phyloP scores from a whole-genome alignment of 2,888 invertebrate genomes.

The Gerris lacustris region DNA sequence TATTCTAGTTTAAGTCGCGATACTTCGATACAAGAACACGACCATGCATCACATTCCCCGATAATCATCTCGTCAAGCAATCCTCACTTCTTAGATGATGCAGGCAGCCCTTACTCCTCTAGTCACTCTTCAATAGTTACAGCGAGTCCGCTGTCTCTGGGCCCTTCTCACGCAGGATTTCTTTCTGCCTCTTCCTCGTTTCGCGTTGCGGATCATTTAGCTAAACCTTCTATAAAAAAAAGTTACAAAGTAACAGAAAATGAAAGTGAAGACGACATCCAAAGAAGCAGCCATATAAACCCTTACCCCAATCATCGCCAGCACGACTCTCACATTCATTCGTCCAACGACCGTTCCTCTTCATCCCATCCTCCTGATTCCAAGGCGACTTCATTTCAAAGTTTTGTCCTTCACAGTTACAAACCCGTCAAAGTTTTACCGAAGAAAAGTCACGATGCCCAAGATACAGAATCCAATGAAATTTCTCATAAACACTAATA shows the following conservation, averaged over 20 bases:
- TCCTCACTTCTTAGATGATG: not conserved
- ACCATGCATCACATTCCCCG: not conserved
- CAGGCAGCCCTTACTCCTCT: not conserved
- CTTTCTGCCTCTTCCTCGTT: not conserved
- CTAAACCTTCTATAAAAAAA: not conserved
- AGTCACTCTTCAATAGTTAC: not conserved
- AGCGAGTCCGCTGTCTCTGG: not conserved
- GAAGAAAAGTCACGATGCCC: not conserved
- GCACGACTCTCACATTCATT: not conserved
- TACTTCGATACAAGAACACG: not conserved
- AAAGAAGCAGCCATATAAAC: not conserved
- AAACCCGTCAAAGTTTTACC: conserved; percentile 5
- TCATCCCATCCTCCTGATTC: not conserved
- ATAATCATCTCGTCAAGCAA: not conserved
- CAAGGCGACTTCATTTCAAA: conserved; percentile 1
- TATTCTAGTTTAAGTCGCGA: not conserved
- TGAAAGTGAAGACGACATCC: not conserved
- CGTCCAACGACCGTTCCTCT: not conserved
- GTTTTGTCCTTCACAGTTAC: conserved; percentile 2
- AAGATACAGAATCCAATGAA: not conserved
- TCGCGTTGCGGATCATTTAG: not conserved
- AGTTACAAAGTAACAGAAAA: not conserved
- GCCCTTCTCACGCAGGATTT: not conserved
- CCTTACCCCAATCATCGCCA: not conserved
- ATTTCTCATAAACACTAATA: not conserved